Evolutionary conservation across 2,888 invertebrate species (phyloP).

Genomic region (Stegophylla sp.): DNA sequence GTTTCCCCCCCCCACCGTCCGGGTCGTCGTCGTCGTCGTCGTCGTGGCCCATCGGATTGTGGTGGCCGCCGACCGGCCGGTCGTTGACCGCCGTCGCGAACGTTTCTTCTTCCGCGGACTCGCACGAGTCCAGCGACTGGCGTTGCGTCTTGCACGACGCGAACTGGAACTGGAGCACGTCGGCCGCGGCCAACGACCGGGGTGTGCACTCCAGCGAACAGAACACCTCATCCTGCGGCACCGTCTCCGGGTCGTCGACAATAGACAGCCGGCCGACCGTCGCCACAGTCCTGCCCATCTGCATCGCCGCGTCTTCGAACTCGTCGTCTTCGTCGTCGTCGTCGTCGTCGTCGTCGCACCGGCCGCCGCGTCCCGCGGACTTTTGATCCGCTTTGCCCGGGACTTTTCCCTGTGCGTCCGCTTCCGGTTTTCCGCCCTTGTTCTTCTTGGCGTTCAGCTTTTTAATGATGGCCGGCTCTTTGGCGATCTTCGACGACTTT

Average conservation of each 20-base stretch:
- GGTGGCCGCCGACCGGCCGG: too few relatives aligned
- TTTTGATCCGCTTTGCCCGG: background rate
- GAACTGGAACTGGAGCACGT: conserved; percentile 29
- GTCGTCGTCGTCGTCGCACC: background rate
- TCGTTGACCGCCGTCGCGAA: conserved; percentile 38
- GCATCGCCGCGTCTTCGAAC: background rate
- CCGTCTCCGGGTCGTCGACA: background rate
- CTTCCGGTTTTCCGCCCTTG: background rate
- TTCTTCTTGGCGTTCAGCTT: conserved; percentile 43
- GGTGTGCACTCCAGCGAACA: conserved; percentile 53
- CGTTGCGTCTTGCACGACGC: conserved; percentile 31
- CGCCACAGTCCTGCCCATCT: background rate
- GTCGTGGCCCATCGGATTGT: too few relatives aligned
- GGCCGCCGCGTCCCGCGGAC: background rate
- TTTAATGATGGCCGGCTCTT: conserved; percentile 50
- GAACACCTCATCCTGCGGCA: conserved; percentile 32
- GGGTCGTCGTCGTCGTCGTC: conserved; percentile 11
- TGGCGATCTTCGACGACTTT: conserved; percentile 47
- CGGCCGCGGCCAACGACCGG: background rate
- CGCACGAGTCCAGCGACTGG: conserved; percentile 43
- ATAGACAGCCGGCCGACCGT: too few relatives aligned
- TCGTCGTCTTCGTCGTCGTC: background rate
- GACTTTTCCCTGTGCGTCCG: too few relatives aligned
- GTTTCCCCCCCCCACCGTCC: too few relatives aligned
- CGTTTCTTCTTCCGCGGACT: conserved; percentile 43